A percentile compares a stretch with the other conserved stretches of the same genome.
Conservation (phyloP, 2,797 vertebrate genomes). For the Odontamblyopus lacepedii region DNA sequence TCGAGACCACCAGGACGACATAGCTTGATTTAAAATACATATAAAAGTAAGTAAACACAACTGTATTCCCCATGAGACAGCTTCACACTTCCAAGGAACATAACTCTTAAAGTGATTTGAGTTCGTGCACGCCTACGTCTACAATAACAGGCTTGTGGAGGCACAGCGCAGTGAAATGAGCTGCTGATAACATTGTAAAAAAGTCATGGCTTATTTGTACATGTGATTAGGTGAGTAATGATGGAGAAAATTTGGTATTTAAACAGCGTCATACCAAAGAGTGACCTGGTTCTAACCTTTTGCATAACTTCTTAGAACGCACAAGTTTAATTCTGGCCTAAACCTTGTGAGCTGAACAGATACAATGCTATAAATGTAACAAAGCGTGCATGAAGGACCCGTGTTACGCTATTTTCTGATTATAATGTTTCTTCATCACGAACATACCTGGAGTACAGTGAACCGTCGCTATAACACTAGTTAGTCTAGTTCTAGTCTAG, state of each 20-base stretch:
- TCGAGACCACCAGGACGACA: neutral
- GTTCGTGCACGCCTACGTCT: neutral
- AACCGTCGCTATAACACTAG: too few relatives aligned
- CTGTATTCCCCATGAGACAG: slow-evolving; percentile 14
- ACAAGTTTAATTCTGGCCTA: neutral
- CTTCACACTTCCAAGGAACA: slow-evolving; percentile 25
- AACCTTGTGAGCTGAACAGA: neutral
- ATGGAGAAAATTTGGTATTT: slow-evolving; percentile 2
- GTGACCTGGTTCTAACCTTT: neutral
- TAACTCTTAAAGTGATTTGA: slow-evolving; percentile 5
- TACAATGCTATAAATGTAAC: too few relatives aligned
- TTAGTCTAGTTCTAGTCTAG: too few relatives aligned
- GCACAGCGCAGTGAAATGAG: neutral
- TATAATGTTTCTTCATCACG: too few relatives aligned
- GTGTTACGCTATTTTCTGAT: too few relatives aligned
- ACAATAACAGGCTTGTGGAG: slow-evolving; percentile 1
- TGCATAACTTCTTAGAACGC: neutral
- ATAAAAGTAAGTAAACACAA: slow-evolving; percentile 18
- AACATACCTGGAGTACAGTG: too few relatives aligned
- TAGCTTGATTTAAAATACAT: slow-evolving; percentile 24
- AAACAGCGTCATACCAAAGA: neutral
- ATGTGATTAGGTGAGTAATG: slow-evolving; percentile 6
- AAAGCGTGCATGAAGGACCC: too few relatives aligned
- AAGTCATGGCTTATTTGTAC: slow-evolving; percentile 6
- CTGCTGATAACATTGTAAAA: neutral